Base-by-base conservation (phyloP, 2,113 vertebrate species). In the Odocoileus virginianus region DNA sequence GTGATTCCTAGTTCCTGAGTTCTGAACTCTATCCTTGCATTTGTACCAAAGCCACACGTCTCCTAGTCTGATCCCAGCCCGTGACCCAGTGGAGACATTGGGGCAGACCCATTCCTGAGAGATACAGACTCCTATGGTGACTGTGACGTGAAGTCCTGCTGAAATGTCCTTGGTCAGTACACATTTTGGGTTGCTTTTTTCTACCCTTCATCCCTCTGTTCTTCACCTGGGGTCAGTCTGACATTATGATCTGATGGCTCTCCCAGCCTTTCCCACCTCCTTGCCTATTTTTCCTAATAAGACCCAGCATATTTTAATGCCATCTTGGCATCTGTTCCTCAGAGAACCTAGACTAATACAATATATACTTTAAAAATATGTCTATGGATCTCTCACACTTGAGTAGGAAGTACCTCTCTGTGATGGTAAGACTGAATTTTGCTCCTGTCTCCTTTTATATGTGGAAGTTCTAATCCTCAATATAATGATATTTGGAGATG, bases 1-100 rank as follows among this genome's bases (percentile, higher is more conserved):
- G 1, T 64, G 57, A 25, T 9, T 13, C 55, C 9, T 12, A 52
- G 57, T 43, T 74, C 5, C 94, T 40, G 25, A 16, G 12, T 60
- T 71, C 45, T 47, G 67, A 10, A 30, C 21, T 15, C 43, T 11
- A 40, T 40, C n/a, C 25, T 30, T 10, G 4, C 3, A 9, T 67
- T 89, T 45, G 43, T 8, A 25, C 19, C 30, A 60, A 25, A 50
- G 25, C 45, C 60, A n/a, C 6, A 28, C 45, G 87, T 47, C 71
- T 19, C 30, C 16, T n/a, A 36, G 47, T 9, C 57, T 30, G 33
- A n/a, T 61, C 6, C 81, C 45, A 23, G 21, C 12, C 67, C 28
- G 1, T 2, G 30, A 55, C 8, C 4, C 9, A 86, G n/a, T 2
- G 0, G 58, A 52, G 19, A 47, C 25, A 33, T 30, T 12, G 54